Conservation (phyloP, 2,888 invertebrate genomes). For the Chrysopilus asiliformis region DNA sequence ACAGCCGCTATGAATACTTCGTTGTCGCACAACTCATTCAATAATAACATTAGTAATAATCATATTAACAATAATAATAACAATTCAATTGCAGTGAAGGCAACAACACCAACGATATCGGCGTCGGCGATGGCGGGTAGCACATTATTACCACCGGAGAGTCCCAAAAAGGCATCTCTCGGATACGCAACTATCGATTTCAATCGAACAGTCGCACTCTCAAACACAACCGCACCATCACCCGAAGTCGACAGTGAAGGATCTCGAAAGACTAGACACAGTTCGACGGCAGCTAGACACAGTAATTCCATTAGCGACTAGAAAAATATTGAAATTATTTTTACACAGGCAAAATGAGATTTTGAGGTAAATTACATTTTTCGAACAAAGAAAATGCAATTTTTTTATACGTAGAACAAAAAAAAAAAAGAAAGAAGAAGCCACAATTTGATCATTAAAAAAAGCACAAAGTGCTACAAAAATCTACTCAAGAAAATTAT, state of each 20-base stretch:
- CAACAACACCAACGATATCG: constrained; percentile 6
- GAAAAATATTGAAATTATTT: constrained; percentile 10
- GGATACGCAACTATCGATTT: constrained; percentile 90
- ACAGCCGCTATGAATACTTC: background rate
- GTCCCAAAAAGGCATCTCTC: constrained; percentile 25
- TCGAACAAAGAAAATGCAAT: too few relatives aligned
- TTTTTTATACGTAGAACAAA: too few relatives aligned
- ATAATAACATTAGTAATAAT: constrained; percentile 4
- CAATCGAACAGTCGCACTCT: constrained; percentile 80
- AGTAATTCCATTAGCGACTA: constrained; percentile 48
- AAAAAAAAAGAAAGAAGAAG: too few relatives aligned
- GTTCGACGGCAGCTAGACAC: constrained; percentile 49
- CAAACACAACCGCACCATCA: constrained; percentile 60
- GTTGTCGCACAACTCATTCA: background rate
- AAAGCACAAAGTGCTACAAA: too few relatives aligned
- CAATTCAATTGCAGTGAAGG: constrained; percentile 3
- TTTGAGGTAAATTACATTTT: too few relatives aligned
- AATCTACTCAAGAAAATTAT: too few relatives aligned
- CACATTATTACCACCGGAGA: constrained; percentile 14
- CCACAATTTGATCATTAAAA: too few relatives aligned
- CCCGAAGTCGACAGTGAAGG: constrained; percentile 57
- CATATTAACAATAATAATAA: constrained; percentile 7
- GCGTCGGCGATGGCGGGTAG: constrained; percentile 3
- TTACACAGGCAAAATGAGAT: too few relatives aligned
- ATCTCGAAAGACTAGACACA: constrained; percentile 67